A percentile compares a stretch with the other conserved stretches of the same genome.
These are phyloP conservation scores for Pseudopodoces humilis DNA, from an alignment of 2,113 vertebrate genomes.

Conservation along the genomic window DNA sequence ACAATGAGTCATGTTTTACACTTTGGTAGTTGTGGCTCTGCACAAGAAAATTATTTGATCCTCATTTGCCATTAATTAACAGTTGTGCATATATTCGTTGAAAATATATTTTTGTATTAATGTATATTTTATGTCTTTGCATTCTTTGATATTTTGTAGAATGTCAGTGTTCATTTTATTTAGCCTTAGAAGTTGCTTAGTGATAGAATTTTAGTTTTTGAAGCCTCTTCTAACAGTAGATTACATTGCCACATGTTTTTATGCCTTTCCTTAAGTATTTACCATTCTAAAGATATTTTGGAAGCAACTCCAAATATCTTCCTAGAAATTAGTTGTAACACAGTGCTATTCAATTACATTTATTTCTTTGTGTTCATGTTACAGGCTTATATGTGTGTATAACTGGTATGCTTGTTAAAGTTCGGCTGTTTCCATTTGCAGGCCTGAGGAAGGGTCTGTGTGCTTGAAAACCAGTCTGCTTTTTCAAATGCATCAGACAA, in stretches of 20 bases:
- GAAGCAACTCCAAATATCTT: neutral
- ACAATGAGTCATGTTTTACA: neutral
- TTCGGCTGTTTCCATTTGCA: neutral
- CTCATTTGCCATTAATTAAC: neutral
- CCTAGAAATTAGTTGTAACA: neutral
- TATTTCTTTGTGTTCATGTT: neutral
- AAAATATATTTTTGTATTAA: neutral
- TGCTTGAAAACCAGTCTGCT: neutral
- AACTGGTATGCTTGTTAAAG: neutral
- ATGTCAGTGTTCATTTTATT: neutral
- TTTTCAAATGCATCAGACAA: neutral
- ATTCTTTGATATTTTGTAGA: constrained; percentile 8
- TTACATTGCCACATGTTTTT: neutral
- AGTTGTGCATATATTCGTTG: neutral
- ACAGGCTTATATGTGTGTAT: neutral
- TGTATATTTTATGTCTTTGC: neutral
- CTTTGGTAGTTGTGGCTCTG: neutral
- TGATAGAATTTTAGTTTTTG: neutral
- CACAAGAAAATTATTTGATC: neutral
- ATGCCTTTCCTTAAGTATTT: neutral
- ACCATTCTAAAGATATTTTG: neutral
- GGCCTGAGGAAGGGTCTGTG: neutral
- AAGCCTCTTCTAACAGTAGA: neutral
- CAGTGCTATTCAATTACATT: neutral
- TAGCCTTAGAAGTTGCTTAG: neutral